A percentile compares a stretch with the other conserved stretches of the same genome.
Conservation (phyloP, 2,888 invertebrate genomes). For the Hermaeophaga mercurialis region DNA sequence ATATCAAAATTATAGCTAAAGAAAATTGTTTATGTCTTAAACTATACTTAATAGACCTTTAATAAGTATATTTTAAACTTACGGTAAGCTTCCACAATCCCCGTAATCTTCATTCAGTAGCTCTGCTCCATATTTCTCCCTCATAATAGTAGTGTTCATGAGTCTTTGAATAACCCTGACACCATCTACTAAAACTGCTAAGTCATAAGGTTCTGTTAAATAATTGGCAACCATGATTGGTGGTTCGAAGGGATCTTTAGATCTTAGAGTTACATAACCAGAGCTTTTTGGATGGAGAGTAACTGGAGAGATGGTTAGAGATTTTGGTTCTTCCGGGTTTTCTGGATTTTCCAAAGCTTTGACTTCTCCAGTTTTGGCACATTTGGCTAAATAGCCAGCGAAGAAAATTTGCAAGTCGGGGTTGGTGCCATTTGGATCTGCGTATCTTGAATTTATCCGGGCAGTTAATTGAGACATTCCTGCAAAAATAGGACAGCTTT, state of each 20-base stretch:
- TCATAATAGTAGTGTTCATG: conserved; percentile 63
- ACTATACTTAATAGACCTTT: too few species aligned
- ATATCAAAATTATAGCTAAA: not conserved
- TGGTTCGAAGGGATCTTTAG: conserved; percentile 69
- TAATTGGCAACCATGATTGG: conserved; percentile 83
- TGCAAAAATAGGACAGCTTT: too few species aligned
- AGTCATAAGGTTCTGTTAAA: conserved; percentile 69
- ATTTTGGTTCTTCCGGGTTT: conserved; percentile 49
- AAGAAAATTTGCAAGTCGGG: conserved; percentile 74
- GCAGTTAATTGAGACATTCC: conserved; percentile 70
- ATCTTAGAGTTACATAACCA: conserved; percentile 67
- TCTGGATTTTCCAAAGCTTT: conserved; percentile 55
- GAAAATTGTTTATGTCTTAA: too few species aligned
- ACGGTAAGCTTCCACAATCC: conserved; percentile 59
- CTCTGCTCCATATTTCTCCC: conserved; percentile 64
- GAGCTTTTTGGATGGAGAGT: conserved; percentile 70
- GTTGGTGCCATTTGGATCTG: conserved; percentile 63
- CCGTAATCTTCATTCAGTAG: conserved; percentile 59
- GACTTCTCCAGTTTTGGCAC: conserved; percentile 61
- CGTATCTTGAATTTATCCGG: conserved; percentile 65
- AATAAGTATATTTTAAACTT: too few species aligned
- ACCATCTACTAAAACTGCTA: conserved; percentile 67
- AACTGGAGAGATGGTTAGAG: conserved; percentile 63
- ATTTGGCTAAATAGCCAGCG: conserved; percentile 66
- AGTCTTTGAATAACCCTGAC: conserved; percentile 64